A percentile compares a stretch with the other conserved stretches of the same genome.
Evolutionary conservation across 2,113 vertebrate genomes (phyloP).

Genomic region (Amphiprion ocellaris): DNA sequence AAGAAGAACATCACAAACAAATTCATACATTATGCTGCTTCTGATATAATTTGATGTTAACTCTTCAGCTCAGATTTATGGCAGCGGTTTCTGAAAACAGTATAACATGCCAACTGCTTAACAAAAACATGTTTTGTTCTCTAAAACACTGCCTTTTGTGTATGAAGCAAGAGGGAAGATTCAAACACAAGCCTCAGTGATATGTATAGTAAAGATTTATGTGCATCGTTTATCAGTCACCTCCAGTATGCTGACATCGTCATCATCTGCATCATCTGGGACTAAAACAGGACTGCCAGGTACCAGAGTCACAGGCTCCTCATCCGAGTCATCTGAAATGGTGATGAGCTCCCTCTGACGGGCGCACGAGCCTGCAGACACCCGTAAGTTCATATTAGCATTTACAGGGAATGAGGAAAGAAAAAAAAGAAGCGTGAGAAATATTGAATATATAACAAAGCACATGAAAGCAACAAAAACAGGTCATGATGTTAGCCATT

Average conservation of each 20-base stretch:
- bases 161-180: too few species aligned
- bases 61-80: too few species aligned
- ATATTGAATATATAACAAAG: too few species aligned
- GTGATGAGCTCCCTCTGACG: constrained; percentile 87
- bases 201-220: not conserved
- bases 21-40: not conserved
- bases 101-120: too few species aligned
- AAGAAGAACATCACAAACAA: not conserved
- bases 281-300: constrained; percentile 82
- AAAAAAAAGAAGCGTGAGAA: not conserved
- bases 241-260: constrained; percentile 90
- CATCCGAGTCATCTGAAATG: constrained; percentile 94
- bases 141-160: too few species aligned
- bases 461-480: too few species aligned
- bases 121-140: too few species aligned
- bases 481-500: too few species aligned
- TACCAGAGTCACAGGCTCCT: constrained; percentile 85
- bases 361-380: constrained; percentile 49
- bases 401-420: not conserved
- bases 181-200: not conserved
- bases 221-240: constrained; percentile 67
- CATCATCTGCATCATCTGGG: constrained; percentile 82
- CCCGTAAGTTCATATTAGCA: not conserved
- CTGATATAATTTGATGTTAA: too few species aligned
- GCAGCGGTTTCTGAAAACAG: too few species aligned